These are phyloP conservation scores for Diarsia rubi DNA, from an alignment of 2,888 invertebrate genomes.

Conservation along the genomic window DNA sequence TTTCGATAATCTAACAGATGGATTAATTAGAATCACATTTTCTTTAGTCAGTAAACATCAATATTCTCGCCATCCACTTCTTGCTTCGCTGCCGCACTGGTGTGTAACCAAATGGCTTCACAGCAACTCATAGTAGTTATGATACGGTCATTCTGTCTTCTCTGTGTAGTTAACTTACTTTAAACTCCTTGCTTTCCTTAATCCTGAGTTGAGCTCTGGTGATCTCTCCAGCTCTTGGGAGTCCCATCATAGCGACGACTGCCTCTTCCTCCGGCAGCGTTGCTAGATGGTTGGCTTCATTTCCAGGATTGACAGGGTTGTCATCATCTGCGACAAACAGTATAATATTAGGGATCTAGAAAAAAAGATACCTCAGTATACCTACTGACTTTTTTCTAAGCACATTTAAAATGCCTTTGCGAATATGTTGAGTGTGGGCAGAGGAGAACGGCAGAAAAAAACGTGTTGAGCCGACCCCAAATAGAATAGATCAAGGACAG, in stretches of 20 bases:
- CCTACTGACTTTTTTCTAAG: background rate
- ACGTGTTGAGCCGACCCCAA: too few relatives aligned
- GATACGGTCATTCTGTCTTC: background rate
- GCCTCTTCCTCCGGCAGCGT: constrained; percentile 93
- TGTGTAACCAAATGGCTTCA: background rate
- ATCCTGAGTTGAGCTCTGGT: constrained; percentile 96
- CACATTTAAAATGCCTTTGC: background rate
- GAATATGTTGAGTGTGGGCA: background rate
- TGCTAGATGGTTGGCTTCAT: constrained; percentile 86
- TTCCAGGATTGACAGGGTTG: constrained; percentile 73
- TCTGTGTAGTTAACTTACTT: constrained; percentile 90
- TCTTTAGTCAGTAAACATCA: too few relatives aligned
- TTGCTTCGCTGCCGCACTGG: too few relatives aligned
- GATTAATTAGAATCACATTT: too few relatives aligned
- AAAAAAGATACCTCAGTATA: background rate
- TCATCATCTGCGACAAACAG: constrained; percentile 78
- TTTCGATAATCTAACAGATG: too few relatives aligned
- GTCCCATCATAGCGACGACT: constrained; percentile 97
- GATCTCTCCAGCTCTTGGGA: constrained; percentile 97
- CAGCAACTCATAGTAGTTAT: background rate
- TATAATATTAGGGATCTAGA: background rate
- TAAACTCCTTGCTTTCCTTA: constrained; percentile 99
- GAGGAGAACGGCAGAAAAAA: too few relatives aligned
- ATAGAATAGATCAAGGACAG: too few relatives aligned
- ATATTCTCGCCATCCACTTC: too few relatives aligned